Percentiles rank a stretch among this genome's conserved stretches.
Conservation (phyloP, 2,888 invertebrate genomes). For the Eilema caniola region DNA sequence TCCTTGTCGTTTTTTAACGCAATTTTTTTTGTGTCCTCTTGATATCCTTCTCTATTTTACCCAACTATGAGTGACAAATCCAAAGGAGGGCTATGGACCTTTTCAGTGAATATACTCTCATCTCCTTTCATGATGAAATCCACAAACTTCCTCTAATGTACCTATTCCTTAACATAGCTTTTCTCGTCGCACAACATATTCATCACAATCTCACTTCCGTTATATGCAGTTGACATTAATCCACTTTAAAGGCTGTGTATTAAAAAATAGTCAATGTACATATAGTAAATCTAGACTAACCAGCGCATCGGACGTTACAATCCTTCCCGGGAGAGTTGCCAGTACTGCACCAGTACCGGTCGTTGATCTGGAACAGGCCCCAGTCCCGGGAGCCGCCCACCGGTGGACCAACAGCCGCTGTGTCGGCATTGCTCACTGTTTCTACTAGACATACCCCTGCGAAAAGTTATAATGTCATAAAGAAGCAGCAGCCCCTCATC, state of each 20-base stretch:
- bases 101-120: too few relatives aligned
- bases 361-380: constrained; percentile 82
- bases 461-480: not conserved
- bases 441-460: constrained; percentile 83
- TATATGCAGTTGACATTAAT: not conserved
- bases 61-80: too few relatives aligned
- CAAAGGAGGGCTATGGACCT: too few relatives aligned
- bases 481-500: too few relatives aligned
- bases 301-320: constrained; percentile 69
- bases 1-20: too few relatives aligned
- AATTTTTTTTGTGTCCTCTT: too few relatives aligned
- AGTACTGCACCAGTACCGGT: constrained; percentile 74
- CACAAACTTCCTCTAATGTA: too few relatives aligned
- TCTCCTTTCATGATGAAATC: too few relatives aligned
- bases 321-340: constrained; percentile 65
- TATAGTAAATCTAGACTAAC: constrained; percentile 23
- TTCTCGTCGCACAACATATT: not conserved
- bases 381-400: constrained; percentile 84
- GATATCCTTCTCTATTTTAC: too few relatives aligned
- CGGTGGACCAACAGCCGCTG: constrained; percentile 70
- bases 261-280: not conserved
- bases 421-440: constrained; percentile 78
- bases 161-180: not conserved
- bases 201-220: not conserved
- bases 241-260: too few relatives aligned